These are phyloP conservation scores for Lysandra coridon DNA, from an alignment of 2,888 invertebrate species.

Conservation along the genomic window DNA sequence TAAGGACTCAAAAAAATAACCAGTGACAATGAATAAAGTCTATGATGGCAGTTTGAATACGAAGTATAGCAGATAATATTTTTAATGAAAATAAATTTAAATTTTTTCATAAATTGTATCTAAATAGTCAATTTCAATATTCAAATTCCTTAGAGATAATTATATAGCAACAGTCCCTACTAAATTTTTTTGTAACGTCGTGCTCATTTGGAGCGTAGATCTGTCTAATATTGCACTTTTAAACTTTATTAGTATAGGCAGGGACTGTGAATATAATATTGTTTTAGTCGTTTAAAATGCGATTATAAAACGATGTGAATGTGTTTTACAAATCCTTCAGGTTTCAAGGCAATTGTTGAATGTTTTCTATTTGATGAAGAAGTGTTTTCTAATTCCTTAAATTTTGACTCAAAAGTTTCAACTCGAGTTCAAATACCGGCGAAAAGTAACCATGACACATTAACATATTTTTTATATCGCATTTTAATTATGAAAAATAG, in stretches of 20 bases:
- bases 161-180: background rate
- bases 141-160: conserved; percentile 31
- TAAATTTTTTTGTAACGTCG: background rate
- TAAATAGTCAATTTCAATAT: conserved; percentile 33
- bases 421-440: background rate
- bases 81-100: background rate
- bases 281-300: background rate
- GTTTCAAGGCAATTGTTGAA: background rate
- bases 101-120: conserved; percentile 22
- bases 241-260: background rate
- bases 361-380: background rate
- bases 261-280: background rate
- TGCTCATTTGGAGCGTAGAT: background rate
- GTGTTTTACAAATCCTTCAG: background rate
- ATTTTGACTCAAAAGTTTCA: background rate
- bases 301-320: background rate
- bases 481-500: background rate
- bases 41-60: background rate
- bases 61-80: conserved; percentile 10
- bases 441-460: background rate
- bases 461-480: background rate
- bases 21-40: background rate
- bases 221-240: background rate
- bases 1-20: background rate
- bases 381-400: background rate